phyloP scores from a whole-genome alignment of 2,888 invertebrate species.

The Pteria penguin region DNA sequence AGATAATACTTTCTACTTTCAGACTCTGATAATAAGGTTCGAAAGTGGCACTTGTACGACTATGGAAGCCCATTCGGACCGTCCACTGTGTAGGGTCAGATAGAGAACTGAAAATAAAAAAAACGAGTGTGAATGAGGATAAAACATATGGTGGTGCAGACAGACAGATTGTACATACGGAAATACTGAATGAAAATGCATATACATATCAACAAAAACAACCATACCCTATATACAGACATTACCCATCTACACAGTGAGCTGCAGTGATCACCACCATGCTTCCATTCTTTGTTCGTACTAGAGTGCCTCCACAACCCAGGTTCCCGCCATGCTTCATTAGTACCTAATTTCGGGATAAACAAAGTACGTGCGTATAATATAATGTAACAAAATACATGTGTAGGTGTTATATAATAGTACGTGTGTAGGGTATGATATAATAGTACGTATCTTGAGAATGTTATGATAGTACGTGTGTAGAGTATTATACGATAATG shows the following conservation, averaged over 20 bases:
- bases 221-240: too few relatives aligned
- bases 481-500: too few relatives aligned
- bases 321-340: background rate
- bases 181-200: background rate
- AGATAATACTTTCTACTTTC: constrained; percentile 5
- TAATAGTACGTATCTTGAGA: too few relatives aligned
- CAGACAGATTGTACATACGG: too few relatives aligned
- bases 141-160: too few relatives aligned
- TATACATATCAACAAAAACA: background rate
- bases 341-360: background rate
- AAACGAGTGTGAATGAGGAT: too few relatives aligned
- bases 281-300: background rate
- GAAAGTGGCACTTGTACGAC: background rate
- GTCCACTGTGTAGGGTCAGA: constrained; percentile 6
- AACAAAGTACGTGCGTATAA: background rate
- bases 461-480: too few relatives aligned
- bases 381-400: background rate
- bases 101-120: background rate
- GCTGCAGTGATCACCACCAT: background rate
- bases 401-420: too few relatives aligned
- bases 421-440: too few relatives aligned
- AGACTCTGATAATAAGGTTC: constrained; percentile 16
- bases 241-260: background rate
- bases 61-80: constrained; percentile 1
- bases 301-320: background rate